phyloP scores from a whole-genome alignment of 2,113 vertebrate species.

The Hemichromis elongatus region DNA sequence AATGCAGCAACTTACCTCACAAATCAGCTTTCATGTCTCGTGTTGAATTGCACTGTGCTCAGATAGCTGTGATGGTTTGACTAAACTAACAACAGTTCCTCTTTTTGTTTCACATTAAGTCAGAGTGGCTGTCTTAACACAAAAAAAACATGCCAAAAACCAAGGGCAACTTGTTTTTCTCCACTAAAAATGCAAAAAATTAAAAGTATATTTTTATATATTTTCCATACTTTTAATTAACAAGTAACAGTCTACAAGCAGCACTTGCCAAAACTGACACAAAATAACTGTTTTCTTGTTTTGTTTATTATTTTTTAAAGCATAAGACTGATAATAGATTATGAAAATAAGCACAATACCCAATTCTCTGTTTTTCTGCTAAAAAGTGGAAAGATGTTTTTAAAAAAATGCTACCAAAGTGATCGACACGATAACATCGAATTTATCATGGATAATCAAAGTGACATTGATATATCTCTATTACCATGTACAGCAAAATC shows the following conservation, averaged over 20 bases:
- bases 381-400: neutral
- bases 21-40: neutral
- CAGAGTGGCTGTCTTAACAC: neutral
- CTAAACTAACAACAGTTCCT: neutral
- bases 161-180: neutral
- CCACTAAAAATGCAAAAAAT: neutral
- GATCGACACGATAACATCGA: neutral
- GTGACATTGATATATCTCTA: neutral
- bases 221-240: neutral
- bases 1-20: neutral
- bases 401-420: neutral
- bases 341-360: neutral
- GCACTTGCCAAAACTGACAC: neutral
- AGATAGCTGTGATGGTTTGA: neutral
- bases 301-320: neutral
- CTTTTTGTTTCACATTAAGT: constrained; percentile 6
- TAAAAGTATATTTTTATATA: neutral
- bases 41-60: neutral
- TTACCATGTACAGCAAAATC: neutral
- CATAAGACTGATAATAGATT: neutral
- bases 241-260: neutral
- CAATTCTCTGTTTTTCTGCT: neutral
- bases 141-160: neutral
- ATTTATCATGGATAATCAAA: neutral
- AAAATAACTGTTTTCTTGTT: neutral